Conservation (phyloP, 2,888 invertebrate genomes). For the Pollenia labialis region DNA sequence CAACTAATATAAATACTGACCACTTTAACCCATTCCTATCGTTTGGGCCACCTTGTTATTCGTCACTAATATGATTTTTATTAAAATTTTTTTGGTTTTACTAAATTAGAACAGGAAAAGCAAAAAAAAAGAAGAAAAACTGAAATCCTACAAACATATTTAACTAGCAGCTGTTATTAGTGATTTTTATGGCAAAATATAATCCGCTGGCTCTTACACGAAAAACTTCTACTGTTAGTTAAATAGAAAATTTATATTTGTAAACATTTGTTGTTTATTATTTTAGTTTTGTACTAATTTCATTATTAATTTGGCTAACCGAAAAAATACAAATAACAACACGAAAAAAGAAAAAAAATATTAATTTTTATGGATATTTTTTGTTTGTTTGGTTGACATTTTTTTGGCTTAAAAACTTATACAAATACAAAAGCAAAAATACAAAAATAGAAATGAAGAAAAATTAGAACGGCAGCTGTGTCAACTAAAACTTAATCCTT, state of each 20-base stretch:
- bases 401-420: constrained; percentile 61
- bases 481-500: constrained; percentile 71
- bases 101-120: no score
- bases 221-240: constrained; percentile 16
- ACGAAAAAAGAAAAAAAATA: constrained; percentile 13
- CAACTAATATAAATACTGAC: no score
- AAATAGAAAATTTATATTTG: constrained; percentile 25
- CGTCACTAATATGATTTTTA: no score
- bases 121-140: constrained; percentile 2
- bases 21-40: no score
- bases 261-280: constrained; percentile 48
- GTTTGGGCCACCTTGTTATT: no score
- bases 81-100: not conserved
- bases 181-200: constrained; percentile 61
- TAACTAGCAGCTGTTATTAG: constrained; percentile 55
- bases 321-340: constrained; percentile 32
- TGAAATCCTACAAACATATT: constrained; percentile 8
- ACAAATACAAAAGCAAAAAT: constrained; percentile 24
- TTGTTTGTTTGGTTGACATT: not conserved
- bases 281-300: constrained; percentile 60
- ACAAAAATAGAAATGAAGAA: constrained; percentile 9
- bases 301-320: constrained; percentile 67
- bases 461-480: constrained; percentile 71
- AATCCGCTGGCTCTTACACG: constrained; percentile 47
- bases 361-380: constrained; percentile 19